Conservation (phyloP, 2,113 vertebrate genomes). For the Galemys pyrenaicus region DNA sequence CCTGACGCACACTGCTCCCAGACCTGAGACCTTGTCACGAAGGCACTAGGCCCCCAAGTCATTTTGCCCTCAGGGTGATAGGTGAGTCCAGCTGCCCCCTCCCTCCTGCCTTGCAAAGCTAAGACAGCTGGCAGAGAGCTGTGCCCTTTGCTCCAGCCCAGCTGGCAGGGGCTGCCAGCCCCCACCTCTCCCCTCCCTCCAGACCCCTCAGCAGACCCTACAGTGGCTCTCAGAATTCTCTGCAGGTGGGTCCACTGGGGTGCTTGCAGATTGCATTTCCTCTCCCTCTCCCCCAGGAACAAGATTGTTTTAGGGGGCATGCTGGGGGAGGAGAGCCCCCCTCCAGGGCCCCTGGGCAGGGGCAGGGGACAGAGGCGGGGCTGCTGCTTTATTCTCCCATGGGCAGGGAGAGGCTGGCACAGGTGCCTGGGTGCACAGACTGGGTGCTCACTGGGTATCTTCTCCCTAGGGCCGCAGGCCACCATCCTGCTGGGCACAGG, state of each 20-base stretch:
- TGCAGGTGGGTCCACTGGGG: background rate
- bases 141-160: accelerated
- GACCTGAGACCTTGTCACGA: background rate
- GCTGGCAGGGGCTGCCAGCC: background rate
- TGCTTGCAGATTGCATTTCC: background rate
- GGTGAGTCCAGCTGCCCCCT: background rate
- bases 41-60: background rate
- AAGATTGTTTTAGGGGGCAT: accelerated
- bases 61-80: background rate
- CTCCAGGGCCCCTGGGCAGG: no score
- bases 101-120: background rate
- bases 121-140: background rate
- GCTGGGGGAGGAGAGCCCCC: background rate
- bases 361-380: background rate
- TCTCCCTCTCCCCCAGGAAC: background rate
- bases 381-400: no score
- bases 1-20: background rate
- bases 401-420: background rate
- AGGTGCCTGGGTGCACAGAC: background rate
- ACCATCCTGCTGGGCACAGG: background rate
- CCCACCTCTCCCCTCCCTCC: background rate
- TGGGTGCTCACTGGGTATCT: background rate
- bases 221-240: background rate
- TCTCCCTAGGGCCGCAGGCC: background rate
- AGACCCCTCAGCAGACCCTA: background rate